Percentiles rank a stretch among this genome's conserved stretches.
These are phyloP conservation scores for Triplophysa bombifrons DNA, from an alignment of 2,797 vertebrate genomes.

Conservation along the genomic window DNA sequence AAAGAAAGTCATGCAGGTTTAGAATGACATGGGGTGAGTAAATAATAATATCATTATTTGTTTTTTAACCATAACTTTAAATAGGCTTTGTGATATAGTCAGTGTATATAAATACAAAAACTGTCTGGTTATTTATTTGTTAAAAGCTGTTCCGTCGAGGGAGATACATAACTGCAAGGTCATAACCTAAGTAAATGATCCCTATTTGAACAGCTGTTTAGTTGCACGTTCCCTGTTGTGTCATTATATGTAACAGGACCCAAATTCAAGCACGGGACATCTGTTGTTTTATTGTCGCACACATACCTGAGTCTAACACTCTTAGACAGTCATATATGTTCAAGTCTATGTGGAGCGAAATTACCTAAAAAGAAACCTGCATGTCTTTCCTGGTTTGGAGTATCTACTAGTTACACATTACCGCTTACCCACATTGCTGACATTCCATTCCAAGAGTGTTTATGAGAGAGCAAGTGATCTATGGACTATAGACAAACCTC, in stretches of 20 bases:
- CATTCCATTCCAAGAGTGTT: constrained; percentile 33
- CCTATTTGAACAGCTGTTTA: constrained; percentile 46
- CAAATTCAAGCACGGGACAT: constrained; percentile 40
- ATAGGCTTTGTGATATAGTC: background rate
- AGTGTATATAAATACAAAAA: background rate
- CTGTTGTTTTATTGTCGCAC: constrained; percentile 36
- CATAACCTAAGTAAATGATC: constrained; percentile 33
- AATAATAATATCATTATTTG: too few relatives aligned
- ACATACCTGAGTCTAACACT: constrained; percentile 11
- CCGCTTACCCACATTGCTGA: constrained; percentile 25
- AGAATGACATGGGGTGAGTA: too few relatives aligned
- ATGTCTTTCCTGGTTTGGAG: constrained; percentile 8
- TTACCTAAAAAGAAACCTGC: constrained; percentile 9
- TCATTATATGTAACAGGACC: constrained; percentile 22
- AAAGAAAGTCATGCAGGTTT: too few relatives aligned
- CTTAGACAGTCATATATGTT: background rate
- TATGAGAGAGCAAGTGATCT: constrained; percentile 20
- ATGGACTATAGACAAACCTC: constrained; percentile 20
- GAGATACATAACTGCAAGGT: constrained; percentile 20
- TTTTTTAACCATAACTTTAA: background rate
- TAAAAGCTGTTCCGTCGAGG: background rate
- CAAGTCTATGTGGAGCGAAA: constrained; percentile 16
- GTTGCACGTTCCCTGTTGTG: constrained; percentile 33
- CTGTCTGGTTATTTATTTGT: constrained; percentile 1
- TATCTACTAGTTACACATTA: constrained; percentile 44